Conservation (phyloP, 2,113 vertebrate genomes). For the Rafetus swinhoei region DNA sequence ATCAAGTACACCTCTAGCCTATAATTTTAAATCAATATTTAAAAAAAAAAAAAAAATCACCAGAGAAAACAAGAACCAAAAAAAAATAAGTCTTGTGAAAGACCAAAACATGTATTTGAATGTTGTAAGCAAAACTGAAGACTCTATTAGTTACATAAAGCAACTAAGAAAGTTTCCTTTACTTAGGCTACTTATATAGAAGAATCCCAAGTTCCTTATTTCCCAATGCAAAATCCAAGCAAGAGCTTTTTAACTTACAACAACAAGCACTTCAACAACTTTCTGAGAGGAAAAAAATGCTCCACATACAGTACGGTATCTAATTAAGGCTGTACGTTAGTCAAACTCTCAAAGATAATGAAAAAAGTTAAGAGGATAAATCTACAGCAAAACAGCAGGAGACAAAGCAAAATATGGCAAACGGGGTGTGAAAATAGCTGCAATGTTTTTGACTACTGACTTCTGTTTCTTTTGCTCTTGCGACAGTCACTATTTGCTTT, state of each 20-base stretch:
- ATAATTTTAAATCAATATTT: not conserved
- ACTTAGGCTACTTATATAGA: not conserved
- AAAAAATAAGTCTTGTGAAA: not conserved
- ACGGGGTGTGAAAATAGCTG: not conserved
- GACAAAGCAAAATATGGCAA: not conserved
- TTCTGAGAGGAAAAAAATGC: not conserved
- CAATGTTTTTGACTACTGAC: not conserved
- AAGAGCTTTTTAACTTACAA: not conserved
- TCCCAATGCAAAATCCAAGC: not conserved
- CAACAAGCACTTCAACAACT: rapidly evolving
- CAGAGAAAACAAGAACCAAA: not conserved
- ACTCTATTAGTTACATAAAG: not conserved
- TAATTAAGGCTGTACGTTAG: not conserved
- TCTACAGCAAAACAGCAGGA: not conserved
- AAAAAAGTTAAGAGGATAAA: not conserved
- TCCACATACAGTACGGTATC: not conserved
- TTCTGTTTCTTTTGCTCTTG: not conserved
- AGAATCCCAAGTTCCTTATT: not conserved
- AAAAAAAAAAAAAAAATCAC: not conserved
- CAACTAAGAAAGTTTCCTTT: not conserved
- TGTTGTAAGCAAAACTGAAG: not conserved
- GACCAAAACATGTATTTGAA: not conserved
- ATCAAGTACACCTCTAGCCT: not conserved
- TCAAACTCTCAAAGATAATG: not conserved
- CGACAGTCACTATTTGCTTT: not conserved